These are phyloP conservation scores for Nibea albiflora DNA, from an alignment of 2,113 vertebrate genomes.

Conservation along the genomic window DNA sequence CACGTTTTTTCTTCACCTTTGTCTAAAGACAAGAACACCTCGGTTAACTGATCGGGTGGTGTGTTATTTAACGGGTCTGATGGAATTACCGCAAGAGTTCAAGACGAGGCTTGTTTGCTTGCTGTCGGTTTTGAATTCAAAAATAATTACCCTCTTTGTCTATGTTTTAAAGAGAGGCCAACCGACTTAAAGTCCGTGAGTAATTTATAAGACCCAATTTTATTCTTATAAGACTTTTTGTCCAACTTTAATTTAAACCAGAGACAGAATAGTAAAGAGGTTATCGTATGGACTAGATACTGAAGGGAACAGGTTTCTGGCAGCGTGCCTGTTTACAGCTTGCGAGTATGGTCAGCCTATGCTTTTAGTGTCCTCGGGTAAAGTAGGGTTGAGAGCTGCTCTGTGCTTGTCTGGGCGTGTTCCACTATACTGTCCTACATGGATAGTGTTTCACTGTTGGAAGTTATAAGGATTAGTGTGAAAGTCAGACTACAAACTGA, in stretches of 20 bases:
- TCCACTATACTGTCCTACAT: constrained; percentile 32
- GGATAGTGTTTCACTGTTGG: constrained; percentile 28
- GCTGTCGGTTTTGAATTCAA: neutral
- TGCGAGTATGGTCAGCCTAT: neutral
- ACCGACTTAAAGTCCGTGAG: neutral
- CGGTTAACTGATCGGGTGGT: neutral
- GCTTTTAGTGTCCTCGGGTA: constrained; percentile 32
- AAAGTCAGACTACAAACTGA: constrained; percentile 4
- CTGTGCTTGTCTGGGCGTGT: constrained; percentile 40
- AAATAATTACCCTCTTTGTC: neutral
- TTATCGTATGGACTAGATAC: neutral
- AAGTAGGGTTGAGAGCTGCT: constrained; percentile 30
- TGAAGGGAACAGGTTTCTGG: constrained; percentile 5
- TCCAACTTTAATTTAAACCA: neutral
- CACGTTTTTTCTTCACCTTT: neutral
- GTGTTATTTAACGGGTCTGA: neutral
- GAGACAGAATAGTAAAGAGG: neutral
- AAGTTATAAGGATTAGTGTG: neutral
- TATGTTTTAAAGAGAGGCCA: neutral
- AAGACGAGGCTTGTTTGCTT: neutral
- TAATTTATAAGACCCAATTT: neutral
- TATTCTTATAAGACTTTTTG: neutral
- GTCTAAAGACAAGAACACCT: neutral
- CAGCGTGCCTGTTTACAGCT: constrained; percentile 19
- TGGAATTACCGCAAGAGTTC: neutral